Base-by-base conservation (phyloP, 2,888 invertebrate species). In the Cryptosula pallasiana region DNA sequence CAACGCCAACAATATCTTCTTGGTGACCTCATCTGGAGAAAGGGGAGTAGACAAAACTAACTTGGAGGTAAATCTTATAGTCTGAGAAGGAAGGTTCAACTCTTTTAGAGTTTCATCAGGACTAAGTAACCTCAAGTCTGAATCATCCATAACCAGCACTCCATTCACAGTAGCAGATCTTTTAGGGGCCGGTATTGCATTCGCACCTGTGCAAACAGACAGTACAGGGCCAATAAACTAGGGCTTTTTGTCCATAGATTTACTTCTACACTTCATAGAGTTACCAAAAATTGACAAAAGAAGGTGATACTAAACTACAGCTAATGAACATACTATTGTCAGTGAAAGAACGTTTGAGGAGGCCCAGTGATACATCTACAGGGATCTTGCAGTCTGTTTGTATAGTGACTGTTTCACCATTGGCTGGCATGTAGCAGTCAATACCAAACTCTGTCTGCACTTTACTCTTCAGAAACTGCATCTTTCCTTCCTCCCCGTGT, bases 401-500 rank as follows among this genome's bases (percentile, higher is more conserved):
- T 73, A 99, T 95, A 32, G 90, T 87, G 78, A 93, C 92, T 0
- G 96, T 95, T 87, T 99, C 99, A 0, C 99, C 99, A 87, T 99
- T 99, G 0, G 96, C 98, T 32, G 99, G 99, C 90, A 93, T 95
- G 80, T 89, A 95, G 82, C 97, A 97, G 78, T 91, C 91, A 45
- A 95, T 89, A 75, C 85, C 83, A 78, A 86, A 86, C 76, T 88
- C 87, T 76, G 88, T 85, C 75, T 92, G 91, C 75, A 99, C 98
- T 87, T 97, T 98, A 73, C 92, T 92, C 79, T 93, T 94, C 32
- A 99, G 87, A 84, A 97, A 99, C 81, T 95, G 93, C 96, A 99
- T 99, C 87, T 99, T 99, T 34, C 90, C 92, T 0, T 93, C 95
- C 86, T 99, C 99, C 0, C 99, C 99, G 81, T 99, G 99, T 0